Percentiles rank a stretch among this genome's conserved stretches.
Evolutionary conservation across 2,888 invertebrate genomes (phyloP).

Genomic region (Mayetiola destructor): DNA sequence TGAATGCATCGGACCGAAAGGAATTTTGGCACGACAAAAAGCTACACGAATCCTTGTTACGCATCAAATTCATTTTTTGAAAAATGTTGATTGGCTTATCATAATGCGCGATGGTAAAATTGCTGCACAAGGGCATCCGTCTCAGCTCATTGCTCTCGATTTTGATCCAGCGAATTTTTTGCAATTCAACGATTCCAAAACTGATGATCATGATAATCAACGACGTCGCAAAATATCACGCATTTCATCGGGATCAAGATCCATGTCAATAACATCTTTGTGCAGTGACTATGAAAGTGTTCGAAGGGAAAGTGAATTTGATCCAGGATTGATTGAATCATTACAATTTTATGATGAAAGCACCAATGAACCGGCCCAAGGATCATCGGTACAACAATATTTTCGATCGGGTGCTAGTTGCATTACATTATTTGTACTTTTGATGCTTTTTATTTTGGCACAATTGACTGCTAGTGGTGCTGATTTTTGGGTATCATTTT

Average conservation of each 20-base stretch:
- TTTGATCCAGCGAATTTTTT: conserved; percentile 34
- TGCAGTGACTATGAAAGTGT: background rate
- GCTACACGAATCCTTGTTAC: conserved; percentile 59
- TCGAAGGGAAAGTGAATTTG: background rate
- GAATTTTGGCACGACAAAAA: conserved; percentile 35
- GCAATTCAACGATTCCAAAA: conserved; percentile 30
- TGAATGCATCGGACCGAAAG: conserved; percentile 42
- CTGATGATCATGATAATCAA: conserved; percentile 39
- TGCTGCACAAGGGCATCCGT: conserved; percentile 36
- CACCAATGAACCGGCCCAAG: conserved; percentile 34
- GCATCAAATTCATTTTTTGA: conserved; percentile 57
- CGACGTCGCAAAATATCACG: conserved; percentile 15
- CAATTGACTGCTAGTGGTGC: conserved; percentile 46
- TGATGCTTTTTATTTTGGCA: conserved; percentile 40
- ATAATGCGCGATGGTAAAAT: conserved; percentile 41
- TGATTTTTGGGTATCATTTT: conserved; percentile 57
- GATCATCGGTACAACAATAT: conserved; percentile 36
- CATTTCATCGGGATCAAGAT: conserved; percentile 11
- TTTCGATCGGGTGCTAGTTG: conserved; percentile 40
- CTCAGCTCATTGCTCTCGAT: conserved; percentile 36
- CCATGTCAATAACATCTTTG: background rate
- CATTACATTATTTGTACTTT: conserved; percentile 32
- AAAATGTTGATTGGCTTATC: conserved; percentile 41
- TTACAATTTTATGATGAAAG: conserved; percentile 29
- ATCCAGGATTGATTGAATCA: conserved; percentile 22